phyloP scores from a whole-genome alignment of 2,113 vertebrate genomes.

The Hymenochirus boettgeri region DNA sequence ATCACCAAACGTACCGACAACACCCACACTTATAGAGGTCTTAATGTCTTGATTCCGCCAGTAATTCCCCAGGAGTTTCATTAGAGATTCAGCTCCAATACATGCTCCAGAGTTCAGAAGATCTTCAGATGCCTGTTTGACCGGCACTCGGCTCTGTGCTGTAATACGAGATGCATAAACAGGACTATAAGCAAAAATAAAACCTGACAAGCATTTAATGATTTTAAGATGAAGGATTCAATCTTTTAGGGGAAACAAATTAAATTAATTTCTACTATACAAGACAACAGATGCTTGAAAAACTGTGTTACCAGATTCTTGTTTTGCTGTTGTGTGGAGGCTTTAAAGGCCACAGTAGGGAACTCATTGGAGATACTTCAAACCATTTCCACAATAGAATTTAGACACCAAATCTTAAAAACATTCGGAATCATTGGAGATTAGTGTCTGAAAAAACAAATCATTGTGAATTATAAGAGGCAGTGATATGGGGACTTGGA shows the following conservation, averaged over 20 bases:
- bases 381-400: slow-evolving; percentile 81
- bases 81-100: slow-evolving; percentile 81
- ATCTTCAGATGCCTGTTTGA: slow-evolving; percentile 69
- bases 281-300: not conserved
- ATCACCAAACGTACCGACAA: slow-evolving; percentile 70
- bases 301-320: slow-evolving; percentile 73
- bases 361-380: slow-evolving; percentile 86
- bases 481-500: too few species aligned
- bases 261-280: not conserved
- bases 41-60: slow-evolving; percentile 78
- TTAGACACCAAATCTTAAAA: slow-evolving; percentile 78
- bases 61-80: slow-evolving; percentile 84
- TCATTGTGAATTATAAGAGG: too few species aligned
- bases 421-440: too few species aligned
- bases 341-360: slow-evolving; percentile 89
- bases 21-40: slow-evolving; percentile 80
- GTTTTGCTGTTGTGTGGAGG: slow-evolving; percentile 85
- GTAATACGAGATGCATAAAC: not conserved
- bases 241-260: too few species aligned
- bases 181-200: not conserved
- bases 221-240: not conserved
- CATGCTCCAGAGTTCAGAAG: slow-evolving; percentile 76
- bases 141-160: slow-evolving; percentile 76
- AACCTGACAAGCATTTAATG: not conserved
- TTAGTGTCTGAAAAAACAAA: too few species aligned